phyloP scores from a whole-genome alignment of 1,140 invertebrate genomes.

The Theocolax elegans region DNA sequence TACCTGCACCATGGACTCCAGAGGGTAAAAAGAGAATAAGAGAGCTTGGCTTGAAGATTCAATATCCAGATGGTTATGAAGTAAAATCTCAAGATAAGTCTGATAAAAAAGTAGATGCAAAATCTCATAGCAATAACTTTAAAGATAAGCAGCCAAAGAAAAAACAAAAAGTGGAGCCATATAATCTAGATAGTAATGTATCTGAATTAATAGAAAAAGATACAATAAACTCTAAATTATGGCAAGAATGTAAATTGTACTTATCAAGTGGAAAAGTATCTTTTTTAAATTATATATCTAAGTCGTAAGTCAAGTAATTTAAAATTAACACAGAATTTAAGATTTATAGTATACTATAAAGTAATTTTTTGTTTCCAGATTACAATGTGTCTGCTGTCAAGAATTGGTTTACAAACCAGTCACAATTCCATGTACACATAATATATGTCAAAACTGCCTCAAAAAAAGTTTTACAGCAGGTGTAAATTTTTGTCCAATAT shows the following conservation, averaged over 20 bases:
- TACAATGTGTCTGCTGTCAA: slow-evolving; percentile 85
- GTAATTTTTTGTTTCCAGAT: slow-evolving; percentile 63
- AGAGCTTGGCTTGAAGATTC: slow-evolving; percentile 48
- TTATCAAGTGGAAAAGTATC: slow-evolving; percentile 63
- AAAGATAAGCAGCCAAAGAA: slow-evolving; percentile 47
- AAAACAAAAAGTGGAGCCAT: slow-evolving; percentile 65
- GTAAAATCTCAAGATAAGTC: slow-evolving; percentile 69
- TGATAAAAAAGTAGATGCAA: slow-evolving; percentile 50
- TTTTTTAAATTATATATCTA: slow-evolving; percentile 14
- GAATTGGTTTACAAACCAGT: slow-evolving; percentile 79
- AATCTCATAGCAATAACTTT: neutral
- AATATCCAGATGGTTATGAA: slow-evolving; percentile 79
- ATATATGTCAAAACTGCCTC: slow-evolving; percentile 79
- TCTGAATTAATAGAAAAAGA: slow-evolving; percentile 72
- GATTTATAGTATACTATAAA: neutral
- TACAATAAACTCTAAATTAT: slow-evolving; percentile 74
- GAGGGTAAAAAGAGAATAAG: slow-evolving; percentile 71
- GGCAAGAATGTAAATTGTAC: slow-evolving; percentile 71
- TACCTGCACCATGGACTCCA: slow-evolving; percentile 85
- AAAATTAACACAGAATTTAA: neutral
- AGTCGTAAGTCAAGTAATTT: slow-evolving; percentile 7
- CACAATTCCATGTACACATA: slow-evolving; percentile 81
- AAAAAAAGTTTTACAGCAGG: slow-evolving; percentile 76
- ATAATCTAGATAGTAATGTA: slow-evolving; percentile 66
- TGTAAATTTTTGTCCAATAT: slow-evolving; percentile 75